Evolutionary conservation across 1,140 invertebrate genomes (phyloP), one percentile per base, ranked within the genome.

Genomic region (Halyomorpha halys): DNA sequence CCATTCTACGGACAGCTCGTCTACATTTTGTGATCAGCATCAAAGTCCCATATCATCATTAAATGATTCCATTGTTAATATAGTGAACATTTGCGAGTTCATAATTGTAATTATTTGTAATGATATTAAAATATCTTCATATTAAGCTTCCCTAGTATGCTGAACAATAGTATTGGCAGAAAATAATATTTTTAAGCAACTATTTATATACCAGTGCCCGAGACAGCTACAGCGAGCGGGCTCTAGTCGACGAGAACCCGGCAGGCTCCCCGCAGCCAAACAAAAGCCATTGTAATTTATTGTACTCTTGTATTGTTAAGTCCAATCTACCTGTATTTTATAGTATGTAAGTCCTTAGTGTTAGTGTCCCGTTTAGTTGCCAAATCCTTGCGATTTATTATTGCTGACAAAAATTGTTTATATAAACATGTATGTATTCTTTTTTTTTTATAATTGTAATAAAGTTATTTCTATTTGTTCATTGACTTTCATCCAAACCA

Each of bases 211-310:
- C 34, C 34, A 56, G 53, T 56, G 53, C 53, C 53, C 53, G 14
- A 25, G 23, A 56, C 15, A 18, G 53, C 23, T 21, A 56, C 9
- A 56, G 53, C 21, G 14, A 21, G 23, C n/a, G 23, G 53, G 53
- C 53, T 56, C 53, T 56, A 56, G 53, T 56, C 53, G 18, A 56
- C 15, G 53, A 23, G 23, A 8, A 8, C 18, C 23, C 23, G 53
- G 53, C 53, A 56, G 53, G 53, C 53, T 56, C 53, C 23, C 23
- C 14, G 6, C 2, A 56, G 53, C 53, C 53, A 3, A 23, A 56
- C 23, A 25, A 56, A 30, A 56, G 53, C 53, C 53, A 56, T 56
- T 56, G 53, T 56, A 56, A 56, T 56, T 56, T 56, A 56, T 56
- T 56, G 23, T 56, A 56, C 18, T 56, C 53, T 56, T 56, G 53